Percentiles rank a stretch among this genome's conserved stretches.
These are phyloP conservation scores for Apocrypta bakeri DNA, from an alignment of 1,140 invertebrate species.

Conservation along the genomic window DNA sequence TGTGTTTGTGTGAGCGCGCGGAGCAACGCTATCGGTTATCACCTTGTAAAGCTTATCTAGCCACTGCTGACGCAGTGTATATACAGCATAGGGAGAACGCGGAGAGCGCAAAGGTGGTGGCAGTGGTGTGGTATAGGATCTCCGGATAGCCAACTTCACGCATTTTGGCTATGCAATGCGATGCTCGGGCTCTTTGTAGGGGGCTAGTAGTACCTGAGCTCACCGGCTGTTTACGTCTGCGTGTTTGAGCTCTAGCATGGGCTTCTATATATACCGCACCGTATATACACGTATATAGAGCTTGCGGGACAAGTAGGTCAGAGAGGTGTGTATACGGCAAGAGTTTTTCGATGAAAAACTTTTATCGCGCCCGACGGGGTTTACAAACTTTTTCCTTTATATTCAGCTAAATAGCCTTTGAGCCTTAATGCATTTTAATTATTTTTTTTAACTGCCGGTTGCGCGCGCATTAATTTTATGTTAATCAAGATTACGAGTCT, in stretches of 20 bases:
- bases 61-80: neutral
- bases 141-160: conserved; percentile 9
- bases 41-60: conserved; percentile 8
- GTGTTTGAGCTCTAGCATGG: conserved; percentile 4
- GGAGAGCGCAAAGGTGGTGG: too few species aligned
- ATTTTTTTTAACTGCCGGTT: neutral
- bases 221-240: conserved; percentile 37
- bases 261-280: too few species aligned
- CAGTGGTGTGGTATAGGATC: too few species aligned
- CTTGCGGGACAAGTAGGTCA: neutral
- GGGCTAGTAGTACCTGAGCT: too few species aligned
- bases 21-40: conserved; percentile 12
- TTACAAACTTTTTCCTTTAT: neutral
- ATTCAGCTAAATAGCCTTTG: neutral
- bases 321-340: neutral
- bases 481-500: neutral
- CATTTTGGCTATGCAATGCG: neutral
- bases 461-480: neutral
- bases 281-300: neutral
- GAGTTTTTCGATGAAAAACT: conserved; percentile 7
- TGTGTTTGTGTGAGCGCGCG: neutral
- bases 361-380: conserved; percentile 1
- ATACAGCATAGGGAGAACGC: too few species aligned
- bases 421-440: conserved; percentile 7
- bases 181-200: neutral